These are phyloP conservation scores for Hydropsyche betteni DNA, from an alignment of 2,888 invertebrate species.

Conservation along the genomic window DNA sequence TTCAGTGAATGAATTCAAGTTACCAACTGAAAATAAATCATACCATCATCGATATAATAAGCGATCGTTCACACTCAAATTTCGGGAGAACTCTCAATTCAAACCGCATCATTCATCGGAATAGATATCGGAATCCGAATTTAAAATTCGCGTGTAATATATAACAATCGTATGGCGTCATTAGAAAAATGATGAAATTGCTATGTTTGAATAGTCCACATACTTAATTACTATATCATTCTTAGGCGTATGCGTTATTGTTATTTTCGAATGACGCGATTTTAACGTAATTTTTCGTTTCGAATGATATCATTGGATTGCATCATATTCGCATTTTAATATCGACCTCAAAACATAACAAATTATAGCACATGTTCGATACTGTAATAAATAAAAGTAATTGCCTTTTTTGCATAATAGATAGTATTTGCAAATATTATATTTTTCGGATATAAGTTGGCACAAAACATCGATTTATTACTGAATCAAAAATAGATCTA, in stretches of 20 bases:
- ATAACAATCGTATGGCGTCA: neutral
- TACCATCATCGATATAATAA: no score
- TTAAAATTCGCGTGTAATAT: neutral
- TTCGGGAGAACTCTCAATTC: no score
- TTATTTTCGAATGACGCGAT: slow-evolving; percentile 4
- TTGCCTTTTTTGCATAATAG: no score
- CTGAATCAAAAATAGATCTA: no score
- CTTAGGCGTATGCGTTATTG: neutral
- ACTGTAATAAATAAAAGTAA: no score
- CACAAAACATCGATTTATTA: no score
- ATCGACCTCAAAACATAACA: neutral
- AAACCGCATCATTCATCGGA: neutral
- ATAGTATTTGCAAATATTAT: no score
- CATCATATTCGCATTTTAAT: neutral
- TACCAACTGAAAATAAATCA: no score
- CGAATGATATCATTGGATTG: slow-evolving; percentile 1
- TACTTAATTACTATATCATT: neutral
- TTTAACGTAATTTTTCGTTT: neutral
- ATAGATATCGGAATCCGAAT: neutral
- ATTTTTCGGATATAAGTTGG: no score
- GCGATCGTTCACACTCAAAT: no score
- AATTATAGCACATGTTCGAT: no score
- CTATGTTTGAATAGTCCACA: neutral
- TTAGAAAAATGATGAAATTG: neutral
- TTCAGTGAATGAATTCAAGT: no score